Evolutionary conservation across 2,113 vertebrate species (phyloP).

Genomic region (Zosterops lateralis): DNA sequence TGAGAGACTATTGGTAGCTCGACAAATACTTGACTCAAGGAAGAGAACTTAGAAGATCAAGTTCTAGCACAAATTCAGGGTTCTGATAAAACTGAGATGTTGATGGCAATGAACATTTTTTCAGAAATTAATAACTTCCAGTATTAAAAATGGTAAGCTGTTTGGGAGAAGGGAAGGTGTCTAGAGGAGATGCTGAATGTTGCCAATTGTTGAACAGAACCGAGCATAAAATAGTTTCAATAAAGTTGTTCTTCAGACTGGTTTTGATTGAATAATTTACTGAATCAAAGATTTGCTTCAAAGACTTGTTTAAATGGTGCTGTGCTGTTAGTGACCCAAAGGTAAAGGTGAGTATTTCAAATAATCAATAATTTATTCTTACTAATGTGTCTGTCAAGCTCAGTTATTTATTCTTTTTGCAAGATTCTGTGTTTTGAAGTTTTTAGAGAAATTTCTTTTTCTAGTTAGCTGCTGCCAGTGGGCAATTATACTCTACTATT

Average conservation of each 20-base stretch:
- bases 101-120: conserved; percentile 53
- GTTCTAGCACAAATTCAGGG: conserved; percentile 42
- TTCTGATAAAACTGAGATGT: conserved; percentile 53
- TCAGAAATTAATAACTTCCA: conserved; percentile 58
- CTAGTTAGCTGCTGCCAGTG: background rate
- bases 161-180: background rate
- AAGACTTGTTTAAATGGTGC: background rate
- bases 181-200: background rate
- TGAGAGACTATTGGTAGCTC: background rate
- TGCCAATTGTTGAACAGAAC: background rate
- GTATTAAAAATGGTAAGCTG: conserved; percentile 67
- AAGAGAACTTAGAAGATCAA: conserved; percentile 48
- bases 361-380: background rate
- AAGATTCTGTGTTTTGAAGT: background rate
- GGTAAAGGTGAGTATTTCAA: background rate
- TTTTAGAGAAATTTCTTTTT: background rate
- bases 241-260: conserved; percentile 23
- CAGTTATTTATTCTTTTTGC: background rate
- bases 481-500: background rate
- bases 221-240: conserved; percentile 10
- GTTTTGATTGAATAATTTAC: conserved; percentile 51
- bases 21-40: background rate
- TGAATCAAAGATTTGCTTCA: background rate
- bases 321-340: background rate
- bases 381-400: background rate